Evolutionary conservation across 2,888 invertebrate genomes (phyloP), one percentile per base, ranked within the genome.

Genomic region (Athrips mouffetella): DNA sequence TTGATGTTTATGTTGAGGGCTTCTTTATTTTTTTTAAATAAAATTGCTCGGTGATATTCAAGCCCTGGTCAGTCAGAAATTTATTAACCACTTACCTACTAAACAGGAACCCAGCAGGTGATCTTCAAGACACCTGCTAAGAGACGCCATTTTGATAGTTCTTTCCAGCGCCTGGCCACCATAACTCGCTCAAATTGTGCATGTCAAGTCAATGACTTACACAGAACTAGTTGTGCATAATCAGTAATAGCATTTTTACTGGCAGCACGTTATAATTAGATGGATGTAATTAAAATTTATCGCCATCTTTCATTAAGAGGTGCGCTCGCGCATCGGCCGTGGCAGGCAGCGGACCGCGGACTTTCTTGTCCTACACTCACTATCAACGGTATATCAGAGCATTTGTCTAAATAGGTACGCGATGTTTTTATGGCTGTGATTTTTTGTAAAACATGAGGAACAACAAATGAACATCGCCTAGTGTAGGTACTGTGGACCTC

Each of bases 201-300:
- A 74, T 70, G 70, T 59, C 71, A 60, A 73, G 67, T 62, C 70
- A 74, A 69, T 70, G 72, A 68, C 60, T 74, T 73, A 66, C 59
- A 59, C 64, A 64, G 63, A 58, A 60, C 62, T 60, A 53, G 48
- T 51, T 41, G 52, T 55, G 57, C 57, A 62, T 70, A 73, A 67
- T 68, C 64, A 63, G 47, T 33, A 47, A 47, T 41, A 55, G 68
- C 47, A 51, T 52, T 53, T 51, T 47, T 52, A 47, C 49, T 51
- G 46, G 44, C 52, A 48, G 20, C 40, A 40, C 11, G 21, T 11
- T 25, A n/a, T 47, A 39, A 47, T 47, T 47, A 37, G 67, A 63
- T 68, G 68, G 66, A 63, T 69, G 68, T 75, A 82, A 82, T 81
- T 81, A 81, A 74, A 76, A 71, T 75, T 76, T 77, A 82, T 80